phyloP scores from a whole-genome alignment of 2,797 vertebrate species.

The Urophycis tenuis region DNA sequence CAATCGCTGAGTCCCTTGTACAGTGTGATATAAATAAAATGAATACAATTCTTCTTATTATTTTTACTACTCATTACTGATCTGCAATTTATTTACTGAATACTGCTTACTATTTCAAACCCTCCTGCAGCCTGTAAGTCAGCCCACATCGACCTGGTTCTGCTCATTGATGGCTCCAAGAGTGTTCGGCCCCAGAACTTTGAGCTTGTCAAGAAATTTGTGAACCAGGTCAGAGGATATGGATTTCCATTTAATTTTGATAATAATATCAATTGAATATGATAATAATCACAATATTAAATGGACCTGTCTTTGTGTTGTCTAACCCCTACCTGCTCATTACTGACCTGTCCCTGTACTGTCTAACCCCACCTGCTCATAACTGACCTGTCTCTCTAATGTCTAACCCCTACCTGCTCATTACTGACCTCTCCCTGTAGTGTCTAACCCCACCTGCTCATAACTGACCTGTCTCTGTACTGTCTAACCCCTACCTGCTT shows the following conservation, averaged over 20 bases:
- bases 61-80: not conserved
- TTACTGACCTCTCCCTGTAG: too few relatives aligned
- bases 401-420: too few relatives aligned
- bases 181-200: constrained; percentile 95
- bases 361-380: too few relatives aligned
- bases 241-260: not conserved
- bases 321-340: too few relatives aligned
- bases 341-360: too few relatives aligned
- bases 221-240: constrained; percentile 64
- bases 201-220: constrained; percentile 94
- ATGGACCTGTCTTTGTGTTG: not conserved
- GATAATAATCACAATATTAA: not conserved
- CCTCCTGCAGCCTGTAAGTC: constrained; percentile 76
- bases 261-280: not conserved
- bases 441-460: too few relatives aligned
- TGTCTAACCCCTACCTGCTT: too few relatives aligned
- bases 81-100: not conserved
- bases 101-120: not conserved
- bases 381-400: too few relatives aligned
- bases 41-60: too few relatives aligned
- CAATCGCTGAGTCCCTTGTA: not conserved
- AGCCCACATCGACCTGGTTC: constrained; percentile 85
- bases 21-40: not conserved
- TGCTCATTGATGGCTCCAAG: constrained; percentile 93
- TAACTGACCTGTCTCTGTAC: too few relatives aligned